Conservation (phyloP, 2,797 vertebrate genomes). For the Odontamblyopus rebecca region DNA sequence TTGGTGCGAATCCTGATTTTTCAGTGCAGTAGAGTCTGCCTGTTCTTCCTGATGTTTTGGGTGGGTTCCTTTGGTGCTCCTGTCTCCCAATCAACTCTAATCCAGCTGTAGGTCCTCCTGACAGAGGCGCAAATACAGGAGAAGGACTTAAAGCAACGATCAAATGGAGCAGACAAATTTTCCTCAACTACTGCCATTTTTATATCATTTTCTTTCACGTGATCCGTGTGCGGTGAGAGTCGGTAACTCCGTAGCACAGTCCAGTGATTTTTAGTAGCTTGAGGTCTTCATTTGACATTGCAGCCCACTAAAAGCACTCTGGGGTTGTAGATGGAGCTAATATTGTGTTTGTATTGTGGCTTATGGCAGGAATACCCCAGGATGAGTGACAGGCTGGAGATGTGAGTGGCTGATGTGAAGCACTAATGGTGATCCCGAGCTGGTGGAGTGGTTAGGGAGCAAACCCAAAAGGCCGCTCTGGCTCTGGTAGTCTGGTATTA, state of each 20-base stretch:
- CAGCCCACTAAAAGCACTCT: slow-evolving; percentile 6
- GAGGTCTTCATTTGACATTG: slow-evolving; percentile 8
- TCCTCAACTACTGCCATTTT: background rate
- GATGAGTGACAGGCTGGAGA: slow-evolving; percentile 11
- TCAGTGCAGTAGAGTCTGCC: no score
- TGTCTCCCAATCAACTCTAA: no score
- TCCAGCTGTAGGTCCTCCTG: background rate
- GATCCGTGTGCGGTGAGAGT: background rate
- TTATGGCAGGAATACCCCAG: slow-evolving; percentile 25
- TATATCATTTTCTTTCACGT: background rate
- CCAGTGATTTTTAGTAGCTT: slow-evolving; percentile 10
- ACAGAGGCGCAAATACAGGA: background rate
- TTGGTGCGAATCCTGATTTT: no score
- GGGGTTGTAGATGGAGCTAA: slow-evolving; percentile 21
- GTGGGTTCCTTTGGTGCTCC: no score
- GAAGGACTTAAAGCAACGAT: background rate
- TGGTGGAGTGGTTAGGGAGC: slow-evolving; percentile 63
- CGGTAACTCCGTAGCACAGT: slow-evolving; percentile 8
- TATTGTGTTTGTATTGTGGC: slow-evolving; percentile 11
- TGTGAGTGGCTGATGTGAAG: slow-evolving; percentile 43
- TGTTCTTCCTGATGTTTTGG: no score
- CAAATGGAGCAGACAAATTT: background rate
- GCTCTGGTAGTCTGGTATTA: slow-evolving; percentile 72
- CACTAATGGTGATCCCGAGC: slow-evolving; percentile 58
- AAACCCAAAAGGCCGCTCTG: slow-evolving; percentile 67